Conservation (phyloP, 2,888 invertebrate genomes). For the Cactoblastis cactorum region DNA sequence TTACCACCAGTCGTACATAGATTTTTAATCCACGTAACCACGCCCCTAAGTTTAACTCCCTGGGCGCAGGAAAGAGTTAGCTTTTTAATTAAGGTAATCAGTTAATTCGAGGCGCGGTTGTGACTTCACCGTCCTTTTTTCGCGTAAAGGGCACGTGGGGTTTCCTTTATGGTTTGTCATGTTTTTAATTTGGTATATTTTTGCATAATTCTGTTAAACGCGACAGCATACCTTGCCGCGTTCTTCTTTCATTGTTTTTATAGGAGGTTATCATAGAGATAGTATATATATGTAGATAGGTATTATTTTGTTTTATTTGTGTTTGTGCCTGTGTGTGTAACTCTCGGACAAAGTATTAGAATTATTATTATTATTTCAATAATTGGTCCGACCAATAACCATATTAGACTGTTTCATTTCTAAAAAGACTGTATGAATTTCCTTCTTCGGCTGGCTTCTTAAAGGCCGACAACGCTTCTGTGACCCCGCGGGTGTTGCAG, state of each 20-base stretch:
- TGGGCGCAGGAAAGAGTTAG: constrained; percentile 66
- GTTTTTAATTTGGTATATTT: neutral
- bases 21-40: constrained; percentile 57
- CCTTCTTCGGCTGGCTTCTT: too few relatives aligned
- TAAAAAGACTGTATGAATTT: too few relatives aligned
- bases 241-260: neutral
- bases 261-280: too few relatives aligned
- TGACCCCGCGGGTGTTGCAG: too few relatives aligned
- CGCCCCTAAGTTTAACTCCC: constrained; percentile 46
- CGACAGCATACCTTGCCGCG: neutral
- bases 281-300: too few relatives aligned
- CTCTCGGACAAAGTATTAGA: too few relatives aligned
- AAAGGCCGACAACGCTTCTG: too few relatives aligned
- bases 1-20: constrained; percentile 43
- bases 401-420: too few relatives aligned
- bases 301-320: too few relatives aligned
- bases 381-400: too few relatives aligned
- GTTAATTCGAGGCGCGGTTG: constrained; percentile 68
- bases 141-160: neutral
- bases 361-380: too few relatives aligned
- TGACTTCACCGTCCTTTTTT: constrained; percentile 28
- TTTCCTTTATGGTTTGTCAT: constrained; percentile 6
- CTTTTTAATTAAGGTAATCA: constrained; percentile 75
- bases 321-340: too few relatives aligned
- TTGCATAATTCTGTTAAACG: neutral